Percentiles rank a stretch among this genome's conserved stretches.
Conservation (phyloP, 2,113 vertebrate genomes). For the Nestor notabilis region DNA sequence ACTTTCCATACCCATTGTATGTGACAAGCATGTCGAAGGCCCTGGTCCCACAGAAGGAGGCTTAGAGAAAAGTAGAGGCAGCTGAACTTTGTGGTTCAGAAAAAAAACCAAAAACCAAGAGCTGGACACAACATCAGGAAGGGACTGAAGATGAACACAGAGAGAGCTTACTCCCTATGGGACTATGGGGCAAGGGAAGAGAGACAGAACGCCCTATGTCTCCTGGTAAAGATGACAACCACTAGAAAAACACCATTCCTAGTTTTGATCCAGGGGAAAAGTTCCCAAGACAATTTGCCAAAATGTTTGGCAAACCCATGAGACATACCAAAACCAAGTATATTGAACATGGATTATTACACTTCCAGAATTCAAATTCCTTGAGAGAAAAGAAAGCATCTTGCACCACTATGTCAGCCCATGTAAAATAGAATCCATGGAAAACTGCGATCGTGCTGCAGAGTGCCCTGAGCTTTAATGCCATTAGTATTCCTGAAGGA, state of each 20-base stretch:
- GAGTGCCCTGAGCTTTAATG: neutral
- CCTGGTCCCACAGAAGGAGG: neutral
- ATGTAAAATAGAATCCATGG: neutral
- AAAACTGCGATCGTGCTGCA: neutral
- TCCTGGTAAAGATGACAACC: neutral
- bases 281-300: neutral
- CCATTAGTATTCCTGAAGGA: neutral
- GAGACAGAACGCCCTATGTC: neutral
- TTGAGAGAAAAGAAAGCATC: neutral
- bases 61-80: neutral
- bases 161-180: neutral
- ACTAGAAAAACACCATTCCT: neutral
- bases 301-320: neutral
- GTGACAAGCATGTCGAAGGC: neutral
- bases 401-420: neutral
- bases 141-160: neutral
- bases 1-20: neutral
- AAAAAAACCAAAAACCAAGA: neutral
- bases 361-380: neutral
- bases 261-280: neutral
- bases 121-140: neutral
- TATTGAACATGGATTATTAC: neutral
- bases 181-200: neutral
- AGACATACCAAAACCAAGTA: neutral
- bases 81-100: neutral